Evolutionary conservation across 64 coral and sea anemone genomes (phyloP).

Genomic region (Dendronephthya gigantea): DNA sequence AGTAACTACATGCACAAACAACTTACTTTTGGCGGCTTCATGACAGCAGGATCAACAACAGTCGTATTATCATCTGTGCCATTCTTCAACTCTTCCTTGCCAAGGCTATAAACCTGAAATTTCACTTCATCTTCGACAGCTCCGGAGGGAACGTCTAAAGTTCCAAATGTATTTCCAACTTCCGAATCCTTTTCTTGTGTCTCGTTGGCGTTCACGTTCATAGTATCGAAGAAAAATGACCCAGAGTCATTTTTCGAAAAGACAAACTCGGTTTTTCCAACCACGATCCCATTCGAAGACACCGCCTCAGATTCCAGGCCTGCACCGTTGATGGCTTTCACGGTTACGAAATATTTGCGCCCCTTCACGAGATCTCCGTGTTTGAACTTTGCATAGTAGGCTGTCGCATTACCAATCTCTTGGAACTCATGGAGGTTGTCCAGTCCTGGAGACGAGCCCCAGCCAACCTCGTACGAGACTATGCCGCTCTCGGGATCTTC

Average conservation of each 20-base stretch:
- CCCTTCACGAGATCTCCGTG: constrained; percentile 41
- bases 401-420: too few species aligned
- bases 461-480: constrained; percentile 80
- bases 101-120: too few species aligned
- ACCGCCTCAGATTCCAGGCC: constrained; percentile 62
- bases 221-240: too few species aligned
- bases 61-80: constrained; percentile 63
- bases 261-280: constrained; percentile 81
- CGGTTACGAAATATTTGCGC: constrained; percentile 17
- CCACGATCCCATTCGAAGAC: constrained; percentile 62
- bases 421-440: too few species aligned
- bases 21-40: constrained; percentile 25
- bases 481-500: constrained; percentile 62
- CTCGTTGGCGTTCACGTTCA: constrained; percentile 21
- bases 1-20: too few species aligned
- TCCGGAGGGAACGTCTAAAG: constrained; percentile 68
- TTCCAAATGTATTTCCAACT: constrained; percentile 75
- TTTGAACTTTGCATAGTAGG: constrained; percentile 69
- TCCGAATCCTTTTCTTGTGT: constrained; percentile 57
- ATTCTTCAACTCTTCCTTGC: constrained; percentile 42
- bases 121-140: constrained; percentile 39
- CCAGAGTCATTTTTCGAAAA: constrained; percentile 63
- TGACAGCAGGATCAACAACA: constrained; percentile 1
- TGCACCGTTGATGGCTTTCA: constrained; percentile 55
- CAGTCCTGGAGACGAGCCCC: constrained; percentile 45